A percentile compares a stretch with the other conserved stretches of the same genome.
Conservation (phyloP, 2,113 vertebrate genomes). For the Perccottus glenii region DNA sequence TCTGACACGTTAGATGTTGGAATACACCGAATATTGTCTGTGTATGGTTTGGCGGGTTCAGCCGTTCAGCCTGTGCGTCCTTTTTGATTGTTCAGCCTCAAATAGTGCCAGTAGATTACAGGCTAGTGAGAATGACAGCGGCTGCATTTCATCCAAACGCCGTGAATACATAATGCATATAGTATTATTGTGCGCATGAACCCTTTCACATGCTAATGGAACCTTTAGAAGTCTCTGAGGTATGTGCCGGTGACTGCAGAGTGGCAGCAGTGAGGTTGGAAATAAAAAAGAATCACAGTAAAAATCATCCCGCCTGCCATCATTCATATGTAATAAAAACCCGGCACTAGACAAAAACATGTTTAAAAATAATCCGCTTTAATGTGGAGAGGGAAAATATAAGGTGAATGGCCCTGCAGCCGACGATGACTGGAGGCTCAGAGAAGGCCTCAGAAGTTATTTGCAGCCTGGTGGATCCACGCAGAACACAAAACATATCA, state of each 20-base stretch:
- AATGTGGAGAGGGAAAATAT: conserved; percentile 24
- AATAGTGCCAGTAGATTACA: conserved; percentile 75
- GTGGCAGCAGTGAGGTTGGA: conserved; percentile 42
- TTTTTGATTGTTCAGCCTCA: conserved; percentile 59
- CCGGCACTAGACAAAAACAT: conserved; percentile 20
- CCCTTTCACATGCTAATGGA: conserved; percentile 81
- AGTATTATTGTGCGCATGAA: conserved; percentile 72
- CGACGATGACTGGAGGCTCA: conserved; percentile 20
- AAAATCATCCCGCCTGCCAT: conserved; percentile 38
- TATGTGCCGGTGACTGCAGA: conserved; percentile 59
- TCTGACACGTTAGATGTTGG: conserved; percentile 71
- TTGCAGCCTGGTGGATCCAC: no score
- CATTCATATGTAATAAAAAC: conserved; percentile 36
- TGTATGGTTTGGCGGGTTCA: conserved; percentile 32
- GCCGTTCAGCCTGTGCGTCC: conserved; percentile 48
- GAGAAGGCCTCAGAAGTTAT: conserved; percentile 40
- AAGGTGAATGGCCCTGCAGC: conserved; percentile 10
- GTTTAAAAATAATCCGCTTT: conserved; percentile 26
- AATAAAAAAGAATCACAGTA: conserved; percentile 43
- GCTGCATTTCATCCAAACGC: conserved; percentile 78
- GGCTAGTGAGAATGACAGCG: conserved; percentile 70
- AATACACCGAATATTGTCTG: conserved; percentile 39
- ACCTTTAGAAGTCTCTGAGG: conserved; percentile 77
- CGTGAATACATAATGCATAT: conserved; percentile 78
- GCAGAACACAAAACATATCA: no score